Conservation (phyloP, 1,140 invertebrate genomes). For the Drosophila orena region DNA sequence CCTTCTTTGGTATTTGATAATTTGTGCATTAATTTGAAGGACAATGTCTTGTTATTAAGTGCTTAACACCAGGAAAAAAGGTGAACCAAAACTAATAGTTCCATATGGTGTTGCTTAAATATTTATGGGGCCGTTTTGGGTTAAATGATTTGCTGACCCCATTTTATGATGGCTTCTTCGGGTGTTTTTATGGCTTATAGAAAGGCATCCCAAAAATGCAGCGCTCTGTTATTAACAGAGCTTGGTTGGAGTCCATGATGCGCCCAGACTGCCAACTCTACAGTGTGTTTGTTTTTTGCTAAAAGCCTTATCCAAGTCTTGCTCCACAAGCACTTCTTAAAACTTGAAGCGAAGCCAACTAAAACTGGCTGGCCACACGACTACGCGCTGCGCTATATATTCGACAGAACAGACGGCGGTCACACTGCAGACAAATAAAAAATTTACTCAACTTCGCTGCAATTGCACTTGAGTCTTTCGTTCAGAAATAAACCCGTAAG, state of each 20-base stretch:
- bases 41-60: too few relatives aligned
- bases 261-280: not conserved
- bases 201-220: not conserved
- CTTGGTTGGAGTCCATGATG: not conserved
- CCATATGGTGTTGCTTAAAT: too few relatives aligned
- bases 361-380: too few relatives aligned
- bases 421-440: slow-evolving; percentile 10
- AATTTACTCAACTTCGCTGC: slow-evolving; percentile 13
- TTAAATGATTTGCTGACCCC: too few relatives aligned
- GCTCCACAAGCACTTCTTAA: too few relatives aligned
- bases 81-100: too few relatives aligned
- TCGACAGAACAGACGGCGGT: not conserved
- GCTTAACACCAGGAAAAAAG: too few relatives aligned
- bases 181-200: too few relatives aligned
- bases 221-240: not conserved
- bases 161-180: too few relatives aligned
- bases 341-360: too few relatives aligned
- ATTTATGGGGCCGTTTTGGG: too few relatives aligned
- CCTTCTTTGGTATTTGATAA: not conserved
- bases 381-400: not conserved
- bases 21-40: not conserved
- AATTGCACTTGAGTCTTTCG: slow-evolving; percentile 28
- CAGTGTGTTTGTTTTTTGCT: not conserved
- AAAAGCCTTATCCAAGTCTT: not conserved
- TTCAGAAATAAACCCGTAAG: slow-evolving; percentile 15